Evolutionary conservation across 1,140 invertebrate genomes (phyloP), one percentile per base, ranked within the genome.

Genomic region (Aphidius ervi): DNA sequence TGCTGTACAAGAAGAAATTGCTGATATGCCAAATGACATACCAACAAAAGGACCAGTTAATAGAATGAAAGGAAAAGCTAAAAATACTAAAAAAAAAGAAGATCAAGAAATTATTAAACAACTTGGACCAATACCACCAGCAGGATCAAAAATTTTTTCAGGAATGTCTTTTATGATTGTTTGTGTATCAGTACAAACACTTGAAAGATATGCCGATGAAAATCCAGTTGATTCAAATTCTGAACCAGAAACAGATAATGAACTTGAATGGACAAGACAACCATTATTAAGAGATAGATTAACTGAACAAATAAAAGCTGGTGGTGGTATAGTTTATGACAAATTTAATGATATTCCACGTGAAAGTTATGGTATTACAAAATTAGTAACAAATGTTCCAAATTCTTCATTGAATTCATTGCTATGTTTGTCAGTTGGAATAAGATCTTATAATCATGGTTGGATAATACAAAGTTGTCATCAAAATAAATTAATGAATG

Each of bases 381-480:
- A 78, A 56, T 68, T 85, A 4, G 83, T 86, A 31, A 81, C 84
- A 0, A 83, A 85, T 1, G 71, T 84, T 42, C 84, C 85, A 1
- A 85, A 83, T 58, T 73, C 78, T n/a, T 85, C 84, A 3, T 81
- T 80, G 2, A 86, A 85, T 59, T 83, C 81, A 64, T 75, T 86
- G 42, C 75, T 82, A 40, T 85, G 84, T 61, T 65, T 86, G 4
- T 82, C 82, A 0, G 81, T 80, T 4, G 81, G 82, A 20, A 82
- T 86, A 4, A 63, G 58, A 6, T 61, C 79, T 0, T 68, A 83
- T 9, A 80, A 77, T 63, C 83, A 86, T 65, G 77, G 75, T n/a
- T 86, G 84, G 84, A 77, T 86, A 45, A 82, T 85, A 20, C 67
- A 74, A 40, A 80, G 78, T 59, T 86, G 84, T 65, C 64, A 67